These are phyloP conservation scores for Pinna nobilis DNA, from an alignment of 1,140 invertebrate species.

Conservation along the genomic window DNA sequence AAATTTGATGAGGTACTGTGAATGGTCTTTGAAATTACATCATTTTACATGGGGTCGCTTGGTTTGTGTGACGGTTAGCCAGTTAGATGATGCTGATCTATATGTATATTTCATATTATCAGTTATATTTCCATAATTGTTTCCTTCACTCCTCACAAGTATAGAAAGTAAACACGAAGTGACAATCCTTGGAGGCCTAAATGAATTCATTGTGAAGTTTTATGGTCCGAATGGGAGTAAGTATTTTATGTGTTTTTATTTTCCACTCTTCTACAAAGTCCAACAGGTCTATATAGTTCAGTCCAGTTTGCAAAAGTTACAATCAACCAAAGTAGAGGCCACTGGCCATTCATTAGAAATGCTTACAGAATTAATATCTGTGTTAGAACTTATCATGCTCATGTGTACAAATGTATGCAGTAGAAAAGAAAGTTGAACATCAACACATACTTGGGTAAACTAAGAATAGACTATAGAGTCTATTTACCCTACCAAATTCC, in stretches of 20 bases:
- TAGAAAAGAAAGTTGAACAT: too few relatives aligned
- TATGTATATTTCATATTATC: neutral
- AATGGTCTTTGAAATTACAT: neutral
- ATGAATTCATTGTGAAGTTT: conserved; percentile 99
- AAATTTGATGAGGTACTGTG: neutral
- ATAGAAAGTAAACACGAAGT: conserved; percentile 99
- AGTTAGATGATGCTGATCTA: neutral
- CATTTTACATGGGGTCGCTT: neutral
- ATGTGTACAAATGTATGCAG: too few relatives aligned
- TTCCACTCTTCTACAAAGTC: too few relatives aligned
- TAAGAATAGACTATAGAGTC: too few relatives aligned
- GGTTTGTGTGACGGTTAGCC: neutral
- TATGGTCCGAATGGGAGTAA: conserved; percentile 86
- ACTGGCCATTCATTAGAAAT: too few relatives aligned
- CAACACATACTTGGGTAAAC: too few relatives aligned
- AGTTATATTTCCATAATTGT: neutral
- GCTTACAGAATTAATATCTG: too few relatives aligned
- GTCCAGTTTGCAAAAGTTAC: too few relatives aligned
- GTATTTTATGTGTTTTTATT: conserved; percentile 36
- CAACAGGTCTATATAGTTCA: too few relatives aligned
- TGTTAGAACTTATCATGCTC: too few relatives aligned
- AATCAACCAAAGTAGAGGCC: too few relatives aligned
- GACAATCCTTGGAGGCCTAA: conserved; percentile 96
- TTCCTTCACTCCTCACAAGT: conserved; percentile 76
- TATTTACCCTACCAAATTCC: too few relatives aligned